A percentile compares a stretch with the other conserved stretches of the same genome.
These are phyloP conservation scores for Burhinus oedicnemus DNA, from an alignment of 2,113 vertebrate genomes.

Conservation along the genomic window DNA sequence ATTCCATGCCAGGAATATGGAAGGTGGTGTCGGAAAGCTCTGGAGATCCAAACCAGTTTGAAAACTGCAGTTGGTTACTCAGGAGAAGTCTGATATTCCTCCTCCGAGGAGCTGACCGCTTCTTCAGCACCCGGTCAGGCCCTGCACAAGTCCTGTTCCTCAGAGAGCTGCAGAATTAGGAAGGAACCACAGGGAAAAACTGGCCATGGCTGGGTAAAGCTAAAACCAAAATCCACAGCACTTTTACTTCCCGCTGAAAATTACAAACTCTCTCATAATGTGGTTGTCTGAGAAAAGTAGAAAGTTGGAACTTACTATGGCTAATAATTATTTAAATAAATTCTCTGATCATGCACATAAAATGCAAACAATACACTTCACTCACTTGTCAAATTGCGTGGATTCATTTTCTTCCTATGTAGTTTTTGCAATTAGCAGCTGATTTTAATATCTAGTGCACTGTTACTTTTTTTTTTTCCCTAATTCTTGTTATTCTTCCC, in stretches of 20 bases:
- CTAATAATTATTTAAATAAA: not conserved
- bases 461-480: not conserved
- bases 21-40: not conserved
- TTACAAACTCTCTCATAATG: not conserved
- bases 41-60: not conserved
- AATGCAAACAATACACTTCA: not conserved
- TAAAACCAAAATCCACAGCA: not conserved
- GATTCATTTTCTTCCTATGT: not conserved
- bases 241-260: constrained; percentile 3
- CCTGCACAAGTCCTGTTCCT: not conserved
- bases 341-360: not conserved
- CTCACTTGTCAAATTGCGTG: not conserved
- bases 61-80: not conserved
- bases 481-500: not conserved
- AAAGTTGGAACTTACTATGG: not conserved
- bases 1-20: not conserved
- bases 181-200: not conserved
- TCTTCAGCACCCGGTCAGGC: not conserved
- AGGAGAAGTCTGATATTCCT: not conserved
- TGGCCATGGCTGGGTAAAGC: not conserved
- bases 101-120: rapidly evolving
- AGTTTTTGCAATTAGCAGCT: not conserved
- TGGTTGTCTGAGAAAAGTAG: not conserved
- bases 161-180: not conserved
- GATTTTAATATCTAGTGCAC: not conserved